Base-by-base conservation (phyloP, 2,113 vertebrate genomes). In the Datnioides undecimradiatus region DNA sequence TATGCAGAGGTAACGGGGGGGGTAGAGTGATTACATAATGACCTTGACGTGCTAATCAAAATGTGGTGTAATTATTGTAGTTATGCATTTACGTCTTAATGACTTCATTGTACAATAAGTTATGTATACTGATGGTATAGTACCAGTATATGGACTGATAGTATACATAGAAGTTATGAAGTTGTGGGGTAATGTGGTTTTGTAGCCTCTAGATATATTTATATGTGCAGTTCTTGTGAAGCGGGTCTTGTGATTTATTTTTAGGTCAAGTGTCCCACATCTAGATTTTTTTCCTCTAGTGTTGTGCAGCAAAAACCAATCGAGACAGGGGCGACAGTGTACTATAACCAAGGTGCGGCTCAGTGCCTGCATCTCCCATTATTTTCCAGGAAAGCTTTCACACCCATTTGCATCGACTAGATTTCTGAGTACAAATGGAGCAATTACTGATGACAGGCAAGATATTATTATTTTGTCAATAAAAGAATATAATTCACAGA, bases 21-120 rank as follows among this genome's bases (percentile, higher is more conserved):
- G 78, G 60, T 63, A 29, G 68, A 88, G 69, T 68, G 78, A 83
- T 83, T 83, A 78, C 51, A 83, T 71, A 84, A 82, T 73, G 54
- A 74, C 66, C 34, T 41, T 82, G 70, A 84, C 85, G 73, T 69
- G 79, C 67, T 87, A 76, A 91, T 91, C 59, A 78, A 84, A 85
- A 75, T 73, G 69, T 59, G 69, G 27, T 63, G 48, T 88, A 85
- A 79, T 84, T 86, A 84, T 46, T 64, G 48, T 69, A 79, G 38
- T 77, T 65, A 71, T 16, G 54, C 62, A 40, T 85, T 87, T 79
- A 73, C 41, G 17, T 76, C 46, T 38, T 52, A 73, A 58, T 85
- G 52, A 73, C 54, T 84, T 66, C 3, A 45, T 59, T 65, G 70
- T 63, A 69, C 43, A 63, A 19, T 65, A 57, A 59, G 73, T 76